phyloP scores from a whole-genome alignment of 2,797 vertebrate genomes.

The Cheirogaleus major region DNA sequence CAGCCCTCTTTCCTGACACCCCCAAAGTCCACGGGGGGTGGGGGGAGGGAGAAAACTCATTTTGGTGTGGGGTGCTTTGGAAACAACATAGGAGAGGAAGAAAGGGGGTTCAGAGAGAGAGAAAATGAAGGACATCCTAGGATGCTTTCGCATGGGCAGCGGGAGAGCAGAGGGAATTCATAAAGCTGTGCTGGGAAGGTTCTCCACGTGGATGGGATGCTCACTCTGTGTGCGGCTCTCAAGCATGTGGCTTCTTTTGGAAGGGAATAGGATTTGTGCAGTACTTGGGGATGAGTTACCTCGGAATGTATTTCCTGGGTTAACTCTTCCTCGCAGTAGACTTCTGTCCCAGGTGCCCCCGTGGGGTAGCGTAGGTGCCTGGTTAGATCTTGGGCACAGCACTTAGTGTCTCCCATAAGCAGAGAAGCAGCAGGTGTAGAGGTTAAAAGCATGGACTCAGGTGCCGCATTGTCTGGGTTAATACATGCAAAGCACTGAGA shows the following conservation, averaged over 20 bases:
- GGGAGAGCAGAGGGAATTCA: background rate
- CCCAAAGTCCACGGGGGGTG: background rate
- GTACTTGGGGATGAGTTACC: background rate
- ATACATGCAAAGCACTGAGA: background rate
- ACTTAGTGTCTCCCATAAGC: background rate
- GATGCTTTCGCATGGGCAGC: background rate
- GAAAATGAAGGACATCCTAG: background rate
- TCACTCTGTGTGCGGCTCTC: background rate
- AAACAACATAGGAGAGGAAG: background rate
- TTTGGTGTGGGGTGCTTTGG: background rate
- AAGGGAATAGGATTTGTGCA: too few species aligned
- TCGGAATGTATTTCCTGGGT: background rate
- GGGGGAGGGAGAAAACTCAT: background rate
- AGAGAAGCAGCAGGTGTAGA: background rate
- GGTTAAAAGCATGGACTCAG: background rate
- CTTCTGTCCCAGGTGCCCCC: background rate
- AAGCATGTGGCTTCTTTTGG: background rate
- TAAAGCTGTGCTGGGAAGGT: background rate
- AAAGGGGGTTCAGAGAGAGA: background rate
- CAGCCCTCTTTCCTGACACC: fast-evolving
- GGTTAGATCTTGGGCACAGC: background rate
- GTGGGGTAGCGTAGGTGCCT: background rate
- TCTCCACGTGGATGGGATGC: fast-evolving
- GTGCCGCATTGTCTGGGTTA: background rate
- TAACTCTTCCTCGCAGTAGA: background rate